Evolutionary conservation across 1,140 invertebrate genomes (phyloP).

Genomic region (Aphaenogaster floridana): DNA sequence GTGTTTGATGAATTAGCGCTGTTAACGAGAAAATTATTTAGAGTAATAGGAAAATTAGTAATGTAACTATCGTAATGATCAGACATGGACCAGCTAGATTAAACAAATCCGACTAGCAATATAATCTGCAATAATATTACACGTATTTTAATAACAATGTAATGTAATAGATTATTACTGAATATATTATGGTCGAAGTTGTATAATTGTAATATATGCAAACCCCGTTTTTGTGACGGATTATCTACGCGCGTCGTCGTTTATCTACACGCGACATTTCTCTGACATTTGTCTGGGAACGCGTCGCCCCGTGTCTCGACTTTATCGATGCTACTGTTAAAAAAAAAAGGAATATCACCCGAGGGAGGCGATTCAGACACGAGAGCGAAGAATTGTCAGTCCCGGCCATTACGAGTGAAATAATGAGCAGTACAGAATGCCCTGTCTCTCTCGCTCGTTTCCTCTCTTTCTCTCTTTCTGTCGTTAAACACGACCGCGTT

Average conservation of each 20-base stretch:
- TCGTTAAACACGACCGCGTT: neutral
- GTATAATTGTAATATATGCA: neutral
- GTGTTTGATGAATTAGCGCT: neutral
- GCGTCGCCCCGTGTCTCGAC: neutral
- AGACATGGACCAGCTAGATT: slow-evolving; percentile 6
- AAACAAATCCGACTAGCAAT: neutral
- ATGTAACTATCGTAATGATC: neutral
- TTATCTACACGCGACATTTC: slow-evolving; percentile 34
- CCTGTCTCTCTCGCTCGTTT: neutral
- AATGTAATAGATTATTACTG: neutral
- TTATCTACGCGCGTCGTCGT: neutral
- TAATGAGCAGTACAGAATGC: slow-evolving; percentile 5
- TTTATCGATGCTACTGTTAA: slow-evolving; percentile 29
- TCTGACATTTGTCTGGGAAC: slow-evolving; percentile 9
- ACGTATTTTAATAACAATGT: slow-evolving; percentile 5
- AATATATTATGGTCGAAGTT: slow-evolving; percentile 21
- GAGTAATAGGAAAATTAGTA: slow-evolving; percentile 23
- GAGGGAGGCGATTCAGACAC: neutral
- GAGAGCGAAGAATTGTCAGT: slow-evolving; percentile 28
- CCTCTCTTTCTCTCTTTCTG: neutral
- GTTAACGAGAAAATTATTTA: neutral
- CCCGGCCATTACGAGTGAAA: slow-evolving; percentile 12
- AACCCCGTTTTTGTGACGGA: neutral
- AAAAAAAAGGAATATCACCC: neutral
- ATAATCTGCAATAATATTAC: slow-evolving; percentile 24